Evolutionary conservation across 2,797 vertebrate species (phyloP), one percentile per base, ranked within the genome.

Genomic region (Chloroceryle inda): DNA sequence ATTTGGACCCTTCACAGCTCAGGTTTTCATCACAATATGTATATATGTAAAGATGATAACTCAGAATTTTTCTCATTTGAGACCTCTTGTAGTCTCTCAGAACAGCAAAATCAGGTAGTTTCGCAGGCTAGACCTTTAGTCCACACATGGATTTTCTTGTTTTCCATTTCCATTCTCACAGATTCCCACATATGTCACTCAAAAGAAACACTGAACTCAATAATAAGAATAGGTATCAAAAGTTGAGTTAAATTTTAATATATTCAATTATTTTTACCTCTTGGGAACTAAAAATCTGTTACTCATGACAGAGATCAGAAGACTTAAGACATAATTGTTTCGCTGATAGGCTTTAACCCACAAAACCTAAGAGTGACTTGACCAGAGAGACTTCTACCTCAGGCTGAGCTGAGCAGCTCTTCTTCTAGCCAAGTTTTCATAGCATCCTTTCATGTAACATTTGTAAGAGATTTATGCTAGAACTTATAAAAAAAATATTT

Each of bases 271-370:
- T 79, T 89, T 33, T 74, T 42, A 63, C 50, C 38, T 74, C 47
- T 66, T 63, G 24, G 56, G 56, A 88, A 45, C 20, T 33, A 22
- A 85, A 92, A 91, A 85, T 69, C 63, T 90, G 55, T 88, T 75
- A 55, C 10, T 72, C 4, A 35, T 37, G 9, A 80, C 19, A 71
- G 11, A 68, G 40, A 81, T 76, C 37, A 66, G 37, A 92, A 90
- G 76, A 66, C 52, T 92, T 66, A 94, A 76, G 35, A 38, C 11
- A 64, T 67, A 76, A 67, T 27, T 79, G 3, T 76, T 31, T 76
- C 82, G 35, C 72, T 78, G 15, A 55, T 55, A 27, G 14, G 20
- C 27, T 84, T 89, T 76, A 67, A 81, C 47, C 9, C 45, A 59
- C 29, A 27, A 88, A 84, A 64, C 21, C 33, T 63, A 58, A 78